Evolutionary conservation across 2,888 invertebrate species (phyloP), one percentile per base, ranked within the genome.

Genomic region (Disparrhopalites patrizii): DNA sequence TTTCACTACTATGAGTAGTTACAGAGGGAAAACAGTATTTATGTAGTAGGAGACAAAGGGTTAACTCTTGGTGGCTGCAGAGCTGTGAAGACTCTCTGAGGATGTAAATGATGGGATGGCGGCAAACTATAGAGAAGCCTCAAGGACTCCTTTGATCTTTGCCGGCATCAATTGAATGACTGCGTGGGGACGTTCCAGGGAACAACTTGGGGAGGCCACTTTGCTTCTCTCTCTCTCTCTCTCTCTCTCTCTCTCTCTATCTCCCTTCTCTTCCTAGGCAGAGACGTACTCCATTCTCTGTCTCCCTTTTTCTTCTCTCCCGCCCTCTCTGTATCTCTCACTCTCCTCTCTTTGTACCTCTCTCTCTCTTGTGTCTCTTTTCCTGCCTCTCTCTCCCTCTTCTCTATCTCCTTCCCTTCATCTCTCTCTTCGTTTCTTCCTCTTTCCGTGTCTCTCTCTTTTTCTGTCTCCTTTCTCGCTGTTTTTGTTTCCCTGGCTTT

Each of bases 91-190:
- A 28, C 55, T 43, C 2, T 13, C 18, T 27, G 43, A 65, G 67
- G 66, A 71, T 69, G 69, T 69, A 72, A 72, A 72, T 70, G 71
- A 70, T 70, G 69, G 69, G 67, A 65, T 68, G 71, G 68, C 71
- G 71, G 71, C 68, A 61, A 71, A 63, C 40, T 68, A 69, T 68
- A 72, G 71, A 72, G 72, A 74, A 73, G 70, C 71, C 73, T 74
- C 73, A 74, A 74, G 74, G 74, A 74, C 72, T 70, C 68, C 72
- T 74, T 74, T 74, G 71, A 72, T 69, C 66, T 71, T 70, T 70
- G 68, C 74, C 74, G 74, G 73, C 74, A 73, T 73, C 74, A 73
- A 73, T 73, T 72, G 72, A 72, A 69, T 70, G 67, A 55, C 57
- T 57, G 27, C 57, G 28, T 57, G 38, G 67, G 70, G 71, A 71